A percentile compares a stretch with the other conserved stretches of the same genome.
Evolutionary conservation across 2,797 vertebrate genomes (phyloP).

Genomic region (Agapornis canus): DNA sequence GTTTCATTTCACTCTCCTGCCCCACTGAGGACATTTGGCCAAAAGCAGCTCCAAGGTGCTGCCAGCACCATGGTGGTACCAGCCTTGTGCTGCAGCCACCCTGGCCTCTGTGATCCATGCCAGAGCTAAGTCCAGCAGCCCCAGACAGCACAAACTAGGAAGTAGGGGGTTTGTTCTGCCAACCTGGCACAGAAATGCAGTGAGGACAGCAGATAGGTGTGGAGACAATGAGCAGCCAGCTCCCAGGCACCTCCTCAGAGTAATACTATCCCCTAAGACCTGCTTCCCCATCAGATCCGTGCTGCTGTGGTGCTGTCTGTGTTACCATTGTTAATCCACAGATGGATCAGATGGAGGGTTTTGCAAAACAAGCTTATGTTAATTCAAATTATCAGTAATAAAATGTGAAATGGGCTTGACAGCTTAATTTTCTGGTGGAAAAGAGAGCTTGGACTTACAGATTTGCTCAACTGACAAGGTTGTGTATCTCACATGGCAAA

Average conservation of each 20-base stretch:
- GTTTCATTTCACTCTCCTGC: not conserved
- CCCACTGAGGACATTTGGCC: not conserved
- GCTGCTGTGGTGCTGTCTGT: not conserved
- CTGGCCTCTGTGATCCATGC: rapidly evolving
- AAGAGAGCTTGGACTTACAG: not conserved
- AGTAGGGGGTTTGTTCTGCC: not conserved
- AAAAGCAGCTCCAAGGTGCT: not conserved
- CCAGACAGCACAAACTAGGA: rapidly evolving
- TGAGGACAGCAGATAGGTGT: not conserved
- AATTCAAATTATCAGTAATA: not conserved
- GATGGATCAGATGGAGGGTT: not conserved
- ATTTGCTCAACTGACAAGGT: not conserved
- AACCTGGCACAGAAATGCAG: rapidly evolving
- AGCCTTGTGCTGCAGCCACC: not conserved
- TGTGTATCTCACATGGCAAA: not conserved
- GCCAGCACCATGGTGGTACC: rapidly evolving
- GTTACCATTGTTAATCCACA: not conserved
- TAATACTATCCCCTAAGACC: not conserved
- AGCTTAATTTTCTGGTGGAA: not conserved
- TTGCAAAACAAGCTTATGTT: not conserved
- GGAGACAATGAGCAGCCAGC: not conserved
- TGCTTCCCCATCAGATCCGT: rapidly evolving
- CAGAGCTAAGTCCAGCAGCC: not conserved
- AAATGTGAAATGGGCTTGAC: not conserved
- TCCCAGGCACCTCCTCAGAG: not conserved